Evolutionary conservation across 2,888 invertebrate genomes (phyloP).

Genomic region (Flexamia atlantica): DNA sequence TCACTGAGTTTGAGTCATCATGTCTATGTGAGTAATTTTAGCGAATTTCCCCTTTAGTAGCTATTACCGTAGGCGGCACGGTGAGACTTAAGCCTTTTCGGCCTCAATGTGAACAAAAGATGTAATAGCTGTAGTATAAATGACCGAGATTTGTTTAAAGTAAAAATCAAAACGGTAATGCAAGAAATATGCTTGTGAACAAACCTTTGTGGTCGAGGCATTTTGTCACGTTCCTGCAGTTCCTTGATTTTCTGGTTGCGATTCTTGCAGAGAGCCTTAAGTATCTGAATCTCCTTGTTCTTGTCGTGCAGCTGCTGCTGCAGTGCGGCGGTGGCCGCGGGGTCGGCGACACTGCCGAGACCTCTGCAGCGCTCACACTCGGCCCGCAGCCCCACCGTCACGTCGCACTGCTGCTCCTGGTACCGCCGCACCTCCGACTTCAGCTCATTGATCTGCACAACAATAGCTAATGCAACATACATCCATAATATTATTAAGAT

Average conservation of each 20-base stretch:
- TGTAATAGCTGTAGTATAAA: too few species aligned
- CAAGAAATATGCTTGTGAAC: too few species aligned
- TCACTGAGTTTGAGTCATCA: too few species aligned
- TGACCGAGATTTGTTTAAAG: too few species aligned
- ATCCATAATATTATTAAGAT: too few species aligned
- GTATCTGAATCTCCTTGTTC: conserved; percentile 32
- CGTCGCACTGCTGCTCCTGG: conserved; percentile 28
- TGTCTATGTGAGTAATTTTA: too few species aligned
- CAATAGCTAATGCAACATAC: too few species aligned
- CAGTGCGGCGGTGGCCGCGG: background rate
- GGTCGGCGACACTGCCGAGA: background rate
- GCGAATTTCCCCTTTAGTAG: too few species aligned
- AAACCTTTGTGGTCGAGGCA: conserved; percentile 26
- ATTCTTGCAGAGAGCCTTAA: conserved; percentile 32
- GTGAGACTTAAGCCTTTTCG: too few species aligned
- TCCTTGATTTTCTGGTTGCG: conserved; percentile 49
- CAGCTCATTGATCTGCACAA: conserved; percentile 34
- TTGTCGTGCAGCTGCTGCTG: background rate
- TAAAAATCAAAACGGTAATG: too few species aligned
- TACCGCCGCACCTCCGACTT: conserved; percentile 44
- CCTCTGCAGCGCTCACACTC: conserved; percentile 46
- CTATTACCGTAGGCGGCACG: too few species aligned
- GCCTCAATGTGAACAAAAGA: too few species aligned
- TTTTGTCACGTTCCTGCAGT: conserved; percentile 23
- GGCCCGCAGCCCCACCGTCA: conserved; percentile 24